Evolutionary conservation across 2,888 invertebrate genomes (phyloP), one percentile per base, ranked within the genome.

Genomic region (Zhuqinia jingwanae): DNA sequence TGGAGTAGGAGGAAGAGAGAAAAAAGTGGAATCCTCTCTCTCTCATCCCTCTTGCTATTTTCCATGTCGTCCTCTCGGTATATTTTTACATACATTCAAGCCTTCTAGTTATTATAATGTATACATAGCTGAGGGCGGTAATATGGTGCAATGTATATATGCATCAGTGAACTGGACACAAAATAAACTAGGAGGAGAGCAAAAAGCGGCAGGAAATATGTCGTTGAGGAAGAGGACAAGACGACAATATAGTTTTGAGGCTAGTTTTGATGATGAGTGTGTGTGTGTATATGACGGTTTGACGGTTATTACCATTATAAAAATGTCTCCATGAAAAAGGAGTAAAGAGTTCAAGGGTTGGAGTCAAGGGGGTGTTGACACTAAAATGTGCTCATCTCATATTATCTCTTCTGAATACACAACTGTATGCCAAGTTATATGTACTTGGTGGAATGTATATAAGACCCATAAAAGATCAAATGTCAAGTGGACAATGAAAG

Each of bases 401-500:
- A 36, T 36, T 6, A n/a, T n/a, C n/a, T n/a, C n/a, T n/a, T 8
- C 3, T 36, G 36, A 6, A 36, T 36, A 36, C 36, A 36, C 8
- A 36, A 36, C n/a, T n/a, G n/a, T n/a, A n/a, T n/a, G n/a, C n/a
- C n/a, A n/a, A n/a, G n/a, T n/a, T n/a, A n/a, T n/a, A n/a, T n/a
- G n/a, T n/a, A n/a, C n/a, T n/a, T n/a, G n/a, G n/a, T n/a, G n/a
- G n/a, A n/a, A n/a, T n/a, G 36, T 36, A 36, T 6, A 36, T 36
- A 36, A 36, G 36, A 6, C 36, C 8, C 65, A 20, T 42, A 42
- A 36, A 27, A 75, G 68, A 78, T 84, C 84, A 84, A 77, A 77
- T 83, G 84, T 84, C 78, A 84, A 84, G 78, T 84, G 84, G 84
- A 78, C 84, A 84, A 84, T 84, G 84, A 75, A 78, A 77, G 58